Evolutionary conservation across 2,797 vertebrate genomes (phyloP), one percentile per base, ranked within the genome.

Genomic region (Sebastes kiyomatsui): DNA sequence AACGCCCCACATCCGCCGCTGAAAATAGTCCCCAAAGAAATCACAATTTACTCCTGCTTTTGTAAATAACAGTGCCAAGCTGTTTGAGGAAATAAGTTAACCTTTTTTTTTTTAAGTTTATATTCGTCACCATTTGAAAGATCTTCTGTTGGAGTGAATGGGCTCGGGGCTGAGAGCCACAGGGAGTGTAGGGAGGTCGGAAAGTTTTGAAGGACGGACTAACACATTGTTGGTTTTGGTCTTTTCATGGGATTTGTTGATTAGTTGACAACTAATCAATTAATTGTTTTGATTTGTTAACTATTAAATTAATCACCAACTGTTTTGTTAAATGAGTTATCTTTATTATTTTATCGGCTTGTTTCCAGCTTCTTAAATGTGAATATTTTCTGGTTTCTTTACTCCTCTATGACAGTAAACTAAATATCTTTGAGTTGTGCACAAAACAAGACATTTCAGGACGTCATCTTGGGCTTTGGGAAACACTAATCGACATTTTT

Each of bases 221-320:
- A 20, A 56, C 9, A 4, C 22, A 75, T 72, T 59, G 7, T 80
- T 67, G 9, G 6, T 35, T 80, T 46, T 3, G 25, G 9, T 25
- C 32, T 71, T 65, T 46, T 16, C n/a, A 61, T 33, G 8, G 25
- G 46, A 59, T 66, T 58, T 85, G 58, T 64, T 52, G 1, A 20
- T 0, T 8, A 52, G 0, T 49, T 4, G 3, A 52, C 46, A 52
- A 49, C 18, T 20, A 49, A 49, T 49, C 18, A 49, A 49, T 49
- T 49, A 4, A 49, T 49, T 49, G 46, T 49, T 49, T 49, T 49
- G 18, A 49, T 49, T 20, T 0, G 18, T 49, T 3, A 49, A 49
- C 46, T 49, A 18, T 49, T 49, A 49, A 49, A 49, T 49, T 49
- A 49, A 49, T 49, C 46, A 20, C 46, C 46, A 49, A 49, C 46